These are phyloP conservation scores for Temnothorax rugatulus DNA, from an alignment of 2,888 invertebrate species.

Conservation along the genomic window DNA sequence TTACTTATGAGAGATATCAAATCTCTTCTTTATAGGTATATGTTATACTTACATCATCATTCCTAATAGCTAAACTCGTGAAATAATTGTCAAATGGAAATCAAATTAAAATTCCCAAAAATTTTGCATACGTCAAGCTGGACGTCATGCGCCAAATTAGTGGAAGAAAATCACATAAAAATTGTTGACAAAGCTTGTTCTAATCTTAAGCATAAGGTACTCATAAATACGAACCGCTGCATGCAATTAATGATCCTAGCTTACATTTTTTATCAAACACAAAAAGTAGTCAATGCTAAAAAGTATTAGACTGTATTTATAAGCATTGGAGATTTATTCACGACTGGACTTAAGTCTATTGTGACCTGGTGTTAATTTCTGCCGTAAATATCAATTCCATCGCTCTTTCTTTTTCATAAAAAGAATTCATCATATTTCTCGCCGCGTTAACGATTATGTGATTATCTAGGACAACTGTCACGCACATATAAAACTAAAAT, in stretches of 20 bases:
- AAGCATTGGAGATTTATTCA: background rate
- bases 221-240: conserved; percentile 1
- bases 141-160: background rate
- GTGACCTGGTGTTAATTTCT: conserved; percentile 24
- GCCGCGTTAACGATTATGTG: background rate
- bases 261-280: background rate
- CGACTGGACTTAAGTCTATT: background rate
- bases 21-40: conserved; percentile 35
- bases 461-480: background rate
- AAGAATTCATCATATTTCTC: conserved; percentile 5
- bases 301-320: background rate
- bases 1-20: conserved; percentile 54
- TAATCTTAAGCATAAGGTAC: background rate
- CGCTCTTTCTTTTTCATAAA: background rate
- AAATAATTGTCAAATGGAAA: conserved; percentile 4
- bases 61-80: conserved; percentile 35
- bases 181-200: background rate
- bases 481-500: background rate
- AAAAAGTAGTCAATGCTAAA: background rate
- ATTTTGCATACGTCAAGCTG: conserved; percentile 4
- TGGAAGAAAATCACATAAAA: background rate
- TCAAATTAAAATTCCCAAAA: conserved; percentile 16
- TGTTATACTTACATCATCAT: conserved; percentile 9
- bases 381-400: background rate
- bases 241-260: background rate